A percentile compares a stretch with the other conserved stretches of the same genome.
These are phyloP conservation scores for Rhadinocentrus ornatus DNA, from an alignment of 2,797 vertebrate species.

Conservation along the genomic window DNA sequence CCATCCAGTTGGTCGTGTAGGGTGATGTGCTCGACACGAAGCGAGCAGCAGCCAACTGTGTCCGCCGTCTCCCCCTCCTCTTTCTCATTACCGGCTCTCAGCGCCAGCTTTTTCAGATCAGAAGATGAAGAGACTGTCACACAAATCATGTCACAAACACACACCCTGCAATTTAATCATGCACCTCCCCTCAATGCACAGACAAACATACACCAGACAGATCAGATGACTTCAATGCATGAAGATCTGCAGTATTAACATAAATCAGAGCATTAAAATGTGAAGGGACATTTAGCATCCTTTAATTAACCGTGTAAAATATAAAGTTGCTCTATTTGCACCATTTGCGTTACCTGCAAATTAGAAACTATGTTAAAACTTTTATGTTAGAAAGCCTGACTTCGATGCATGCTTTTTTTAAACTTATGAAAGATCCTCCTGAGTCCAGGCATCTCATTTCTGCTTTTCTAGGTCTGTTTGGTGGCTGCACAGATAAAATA, in stretches of 20 bases:
- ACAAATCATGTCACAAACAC: conserved; percentile 12
- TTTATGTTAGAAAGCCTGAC: too few species aligned
- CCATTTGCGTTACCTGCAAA: too few species aligned
- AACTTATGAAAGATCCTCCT: too few species aligned
- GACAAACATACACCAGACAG: background rate
- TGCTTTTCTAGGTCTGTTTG: too few species aligned
- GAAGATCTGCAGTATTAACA: background rate
- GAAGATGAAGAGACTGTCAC: conserved; percentile 38
- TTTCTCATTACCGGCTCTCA: conserved; percentile 87
- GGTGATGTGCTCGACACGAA: conserved; percentile 84
- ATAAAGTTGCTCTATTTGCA: too few species aligned
- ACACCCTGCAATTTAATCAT: background rate
- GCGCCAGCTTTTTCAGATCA: conserved; percentile 72
- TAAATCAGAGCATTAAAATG: conserved; percentile 3
- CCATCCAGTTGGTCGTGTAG: conserved; percentile 77
- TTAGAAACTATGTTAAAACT: too few species aligned
- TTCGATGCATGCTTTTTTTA: too few species aligned
- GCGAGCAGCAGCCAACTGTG: conserved; percentile 87
- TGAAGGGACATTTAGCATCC: too few species aligned
- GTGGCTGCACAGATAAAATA: too few species aligned
- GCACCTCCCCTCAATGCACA: background rate
- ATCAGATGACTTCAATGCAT: background rate
- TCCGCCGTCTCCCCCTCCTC: conserved; percentile 86
- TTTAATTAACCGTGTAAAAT: too few species aligned
- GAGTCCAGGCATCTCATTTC: too few species aligned